Percentiles rank a stretch among this genome's conserved stretches.
phyloP scores from a whole-genome alignment of 2,113 vertebrate genomes.

The Saccopteryx bilineata region DNA sequence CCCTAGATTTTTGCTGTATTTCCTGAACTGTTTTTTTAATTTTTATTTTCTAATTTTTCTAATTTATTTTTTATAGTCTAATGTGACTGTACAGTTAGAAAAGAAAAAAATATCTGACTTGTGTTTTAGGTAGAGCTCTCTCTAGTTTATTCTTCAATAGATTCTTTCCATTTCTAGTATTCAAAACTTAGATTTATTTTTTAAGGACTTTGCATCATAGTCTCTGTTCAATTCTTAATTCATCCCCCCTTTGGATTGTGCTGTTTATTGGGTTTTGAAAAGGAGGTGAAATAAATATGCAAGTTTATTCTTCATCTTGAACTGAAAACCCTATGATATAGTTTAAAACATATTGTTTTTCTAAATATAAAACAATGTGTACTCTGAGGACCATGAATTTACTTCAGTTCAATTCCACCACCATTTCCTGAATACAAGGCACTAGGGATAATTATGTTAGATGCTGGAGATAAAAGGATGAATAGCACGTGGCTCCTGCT shows the following conservation, averaged over 20 bases:
- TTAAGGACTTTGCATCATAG: background rate
- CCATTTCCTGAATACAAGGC: background rate
- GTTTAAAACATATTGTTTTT: slow-evolving; percentile 31
- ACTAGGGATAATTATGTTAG: background rate
- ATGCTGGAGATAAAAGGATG: background rate
- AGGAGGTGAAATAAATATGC: background rate
- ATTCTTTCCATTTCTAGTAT: background rate
- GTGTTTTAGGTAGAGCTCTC: background rate
- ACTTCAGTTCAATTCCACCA: background rate
- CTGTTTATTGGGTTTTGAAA: slow-evolving; percentile 9
- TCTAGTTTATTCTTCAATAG: background rate
- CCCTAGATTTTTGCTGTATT: background rate
- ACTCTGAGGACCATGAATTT: background rate
- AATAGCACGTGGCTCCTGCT: background rate
- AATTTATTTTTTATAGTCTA: background rate
- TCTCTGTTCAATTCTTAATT: slow-evolving; percentile 15
- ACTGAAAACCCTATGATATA: background rate
- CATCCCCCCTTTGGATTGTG: background rate
- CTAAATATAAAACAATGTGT: background rate
- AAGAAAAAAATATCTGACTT: background rate
- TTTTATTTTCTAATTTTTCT: too few species aligned
- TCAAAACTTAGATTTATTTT: slow-evolving; percentile 31
- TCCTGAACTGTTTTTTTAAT: background rate
- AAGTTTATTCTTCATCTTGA: slow-evolving; percentile 27
- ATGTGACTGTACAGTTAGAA: background rate